Conservation (phyloP, 2,113 vertebrate genomes). For the Chaetorhynchus papuensis region DNA sequence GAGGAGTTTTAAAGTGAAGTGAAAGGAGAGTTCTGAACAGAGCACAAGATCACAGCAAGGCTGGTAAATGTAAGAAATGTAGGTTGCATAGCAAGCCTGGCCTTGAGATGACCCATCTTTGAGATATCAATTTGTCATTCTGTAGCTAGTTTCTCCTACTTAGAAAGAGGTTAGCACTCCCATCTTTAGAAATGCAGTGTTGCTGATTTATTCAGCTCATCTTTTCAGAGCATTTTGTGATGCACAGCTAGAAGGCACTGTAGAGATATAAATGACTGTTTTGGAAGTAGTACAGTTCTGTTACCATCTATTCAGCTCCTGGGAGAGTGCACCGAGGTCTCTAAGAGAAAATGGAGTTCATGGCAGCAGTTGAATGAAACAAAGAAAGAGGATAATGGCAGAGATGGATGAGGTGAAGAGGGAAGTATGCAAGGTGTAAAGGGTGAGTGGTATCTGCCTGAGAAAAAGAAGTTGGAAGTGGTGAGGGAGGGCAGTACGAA, state of each 20-base stretch:
- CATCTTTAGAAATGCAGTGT: not conserved
- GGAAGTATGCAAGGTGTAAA: not conserved
- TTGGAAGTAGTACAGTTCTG: not conserved
- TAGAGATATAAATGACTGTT: not conserved
- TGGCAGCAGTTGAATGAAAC: not conserved
- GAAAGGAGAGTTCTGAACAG: not conserved
- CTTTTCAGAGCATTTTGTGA: not conserved
- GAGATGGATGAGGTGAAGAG: not conserved
- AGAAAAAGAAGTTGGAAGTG: not conserved
- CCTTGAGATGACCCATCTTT: not conserved
- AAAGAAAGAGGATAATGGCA: not conserved
- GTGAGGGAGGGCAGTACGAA: not conserved
- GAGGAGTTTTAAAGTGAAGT: not conserved
- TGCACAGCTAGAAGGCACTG: not conserved
- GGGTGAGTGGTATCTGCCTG: not conserved
- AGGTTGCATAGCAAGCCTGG: not conserved
- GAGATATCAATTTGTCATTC: not conserved
- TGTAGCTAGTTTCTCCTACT: not conserved
- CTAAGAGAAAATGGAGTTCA: not conserved
- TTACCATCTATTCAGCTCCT: not conserved
- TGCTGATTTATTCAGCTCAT: not conserved
- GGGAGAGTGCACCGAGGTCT: not conserved
- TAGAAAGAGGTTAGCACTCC: not conserved
- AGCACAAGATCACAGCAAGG: not conserved
- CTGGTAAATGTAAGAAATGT: not conserved